phyloP scores from a whole-genome alignment of 2,888 invertebrate genomes.

The Drosophila tanythrix region DNA sequence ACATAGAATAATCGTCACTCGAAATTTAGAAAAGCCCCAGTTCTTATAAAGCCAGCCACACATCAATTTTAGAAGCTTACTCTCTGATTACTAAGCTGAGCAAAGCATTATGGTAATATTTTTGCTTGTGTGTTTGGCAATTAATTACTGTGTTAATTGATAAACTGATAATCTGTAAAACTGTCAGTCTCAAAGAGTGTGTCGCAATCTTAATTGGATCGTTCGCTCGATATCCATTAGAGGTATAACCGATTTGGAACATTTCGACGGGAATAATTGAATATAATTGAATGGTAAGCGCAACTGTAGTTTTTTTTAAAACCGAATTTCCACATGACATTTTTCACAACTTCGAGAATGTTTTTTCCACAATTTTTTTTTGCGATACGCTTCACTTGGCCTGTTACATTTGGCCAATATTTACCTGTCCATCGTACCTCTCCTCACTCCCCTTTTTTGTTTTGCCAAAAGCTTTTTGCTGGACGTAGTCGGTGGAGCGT shows the following conservation, averaged over 20 bases:
- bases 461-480: slow-evolving; percentile 68
- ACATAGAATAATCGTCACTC: too few species aligned
- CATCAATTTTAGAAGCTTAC: too few species aligned
- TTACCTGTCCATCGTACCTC: slow-evolving; percentile 34
- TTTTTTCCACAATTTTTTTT: slow-evolving; percentile 10
- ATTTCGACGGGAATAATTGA: slow-evolving; percentile 21
- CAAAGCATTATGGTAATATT: too few species aligned
- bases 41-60: too few species aligned
- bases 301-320: slow-evolving; percentile 34
- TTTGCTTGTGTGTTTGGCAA: background rate
- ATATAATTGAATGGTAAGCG: slow-evolving; percentile 67
- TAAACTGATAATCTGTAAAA: background rate
- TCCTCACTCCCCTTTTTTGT: slow-evolving; percentile 8
- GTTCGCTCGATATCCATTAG: slow-evolving; percentile 22
- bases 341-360: slow-evolving; percentile 21
- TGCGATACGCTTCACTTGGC: slow-evolving; percentile 50
- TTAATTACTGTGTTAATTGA: background rate
- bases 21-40: too few species aligned
- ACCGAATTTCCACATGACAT: slow-evolving; percentile 51
- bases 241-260: slow-evolving; percentile 1
- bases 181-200: background rate
- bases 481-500: slow-evolving; percentile 62
- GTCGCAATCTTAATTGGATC: slow-evolving; percentile 31
- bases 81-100: too few species aligned
- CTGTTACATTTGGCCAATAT: slow-evolving; percentile 61